phyloP scores from a whole-genome alignment of 2,797 vertebrate genomes.

The Hypotaenidia okinawae region DNA sequence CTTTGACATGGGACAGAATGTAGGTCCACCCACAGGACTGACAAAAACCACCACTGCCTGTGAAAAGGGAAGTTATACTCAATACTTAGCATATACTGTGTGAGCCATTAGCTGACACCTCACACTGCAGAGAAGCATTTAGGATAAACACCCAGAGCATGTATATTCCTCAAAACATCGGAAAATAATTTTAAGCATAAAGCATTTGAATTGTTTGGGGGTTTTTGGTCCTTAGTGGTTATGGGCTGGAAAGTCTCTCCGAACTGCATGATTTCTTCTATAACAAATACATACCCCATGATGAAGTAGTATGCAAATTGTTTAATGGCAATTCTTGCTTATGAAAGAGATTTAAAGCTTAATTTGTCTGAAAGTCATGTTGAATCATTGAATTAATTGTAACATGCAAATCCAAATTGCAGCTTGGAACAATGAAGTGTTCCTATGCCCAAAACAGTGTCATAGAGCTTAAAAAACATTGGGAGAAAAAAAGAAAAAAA shows the following conservation, averaged over 20 bases:
- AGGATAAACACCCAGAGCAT: not conserved
- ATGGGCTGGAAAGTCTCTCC: not conserved
- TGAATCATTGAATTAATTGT: not conserved
- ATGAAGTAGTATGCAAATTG: not conserved
- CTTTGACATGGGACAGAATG: not conserved
- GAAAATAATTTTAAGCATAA: not conserved
- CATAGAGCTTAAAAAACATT: not conserved
- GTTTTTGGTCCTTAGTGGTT: not conserved
- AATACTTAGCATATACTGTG: not conserved
- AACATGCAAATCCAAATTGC: conserved; percentile 6
- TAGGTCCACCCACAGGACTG: not conserved
- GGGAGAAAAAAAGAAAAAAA: not conserved
- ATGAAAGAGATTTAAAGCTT: not conserved
- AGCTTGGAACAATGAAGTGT: not conserved
- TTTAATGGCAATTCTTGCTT: not conserved
- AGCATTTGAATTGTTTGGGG: not conserved
- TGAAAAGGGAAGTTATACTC: not conserved
- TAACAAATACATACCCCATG: not conserved
- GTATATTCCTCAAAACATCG: not conserved
- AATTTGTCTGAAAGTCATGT: not conserved
- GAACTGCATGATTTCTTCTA: not conserved
- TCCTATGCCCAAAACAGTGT: not conserved
- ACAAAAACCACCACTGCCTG: not conserved
- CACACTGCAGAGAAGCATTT: not conserved
- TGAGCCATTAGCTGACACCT: not conserved